Evolutionary conservation across 2,797 vertebrate genomes (phyloP).

Genomic region (Neostethus bicornis): DNA sequence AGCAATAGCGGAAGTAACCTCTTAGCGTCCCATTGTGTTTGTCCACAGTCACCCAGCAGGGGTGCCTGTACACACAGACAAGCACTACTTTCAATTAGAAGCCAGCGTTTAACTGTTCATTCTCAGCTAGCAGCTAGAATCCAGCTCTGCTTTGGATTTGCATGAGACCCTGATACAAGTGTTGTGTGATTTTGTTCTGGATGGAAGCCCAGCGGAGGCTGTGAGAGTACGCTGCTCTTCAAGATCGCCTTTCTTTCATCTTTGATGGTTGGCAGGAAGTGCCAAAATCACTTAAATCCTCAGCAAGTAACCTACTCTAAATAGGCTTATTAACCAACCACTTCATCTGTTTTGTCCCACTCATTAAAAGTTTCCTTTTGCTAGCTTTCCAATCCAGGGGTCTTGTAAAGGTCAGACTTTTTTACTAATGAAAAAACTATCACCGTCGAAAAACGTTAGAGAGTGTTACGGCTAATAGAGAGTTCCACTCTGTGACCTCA

Average conservation of each 20-base stretch:
- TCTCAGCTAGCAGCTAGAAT: conserved; percentile 62
- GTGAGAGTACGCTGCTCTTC: conserved; percentile 13
- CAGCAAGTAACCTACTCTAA: conserved; percentile 7
- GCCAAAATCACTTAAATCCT: conserved; percentile 39
- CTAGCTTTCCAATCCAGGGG: conserved; percentile 24
- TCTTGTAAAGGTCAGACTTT: conserved; percentile 32
- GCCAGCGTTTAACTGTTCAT: conserved; percentile 68
- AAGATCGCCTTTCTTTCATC: conserved; percentile 27
- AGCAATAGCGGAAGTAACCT: conserved; percentile 42
- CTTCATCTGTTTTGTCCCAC: conserved; percentile 14
- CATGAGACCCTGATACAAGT: conserved; percentile 42
- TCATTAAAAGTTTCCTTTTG: conserved; percentile 10
- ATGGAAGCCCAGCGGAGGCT: conserved; percentile 43
- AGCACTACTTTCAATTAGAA: conserved; percentile 67
- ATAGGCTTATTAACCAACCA: conserved; percentile 10
- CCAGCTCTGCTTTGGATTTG: conserved; percentile 49
- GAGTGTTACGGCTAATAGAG: conserved; percentile 12
- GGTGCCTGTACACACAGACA: conserved; percentile 51
- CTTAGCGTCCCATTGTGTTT: conserved; percentile 57
- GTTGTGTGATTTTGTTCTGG: conserved; percentile 57
- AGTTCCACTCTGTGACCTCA: neutral
- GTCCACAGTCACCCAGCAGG: conserved; percentile 58
- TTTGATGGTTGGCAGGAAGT: conserved; percentile 42
- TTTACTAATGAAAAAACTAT: conserved; percentile 16
- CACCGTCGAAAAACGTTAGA: conserved; percentile 4